A percentile compares a stretch with the other conserved stretches of the same genome.
Evolutionary conservation across 2,888 invertebrate genomes (phyloP).

Genomic region (Drosophila tanythrix): DNA sequence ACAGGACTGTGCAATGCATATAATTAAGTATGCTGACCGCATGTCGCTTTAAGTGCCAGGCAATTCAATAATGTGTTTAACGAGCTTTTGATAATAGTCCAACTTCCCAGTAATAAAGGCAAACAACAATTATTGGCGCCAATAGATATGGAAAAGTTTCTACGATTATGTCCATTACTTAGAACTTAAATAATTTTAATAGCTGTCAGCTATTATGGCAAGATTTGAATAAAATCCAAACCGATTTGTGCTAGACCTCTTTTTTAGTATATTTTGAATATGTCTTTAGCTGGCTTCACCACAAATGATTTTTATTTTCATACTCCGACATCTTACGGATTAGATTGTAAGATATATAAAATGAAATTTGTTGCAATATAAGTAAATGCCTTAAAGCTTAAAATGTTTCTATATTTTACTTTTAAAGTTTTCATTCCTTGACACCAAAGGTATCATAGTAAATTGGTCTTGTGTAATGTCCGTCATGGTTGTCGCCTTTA

Average conservation of each 20-base stretch:
- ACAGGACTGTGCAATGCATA: slow-evolving; percentile 45
- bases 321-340: background rate
- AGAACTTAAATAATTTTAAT: background rate
- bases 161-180: background rate
- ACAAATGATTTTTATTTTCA: background rate
- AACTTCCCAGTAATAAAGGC: slow-evolving; percentile 28
- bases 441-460: too few species aligned
- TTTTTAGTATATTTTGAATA: background rate
- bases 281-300: background rate
- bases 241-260: background rate
- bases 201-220: background rate
- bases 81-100: slow-evolving; percentile 39
- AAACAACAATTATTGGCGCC: slow-evolving; percentile 28
- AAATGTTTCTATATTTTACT: background rate
- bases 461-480: too few species aligned
- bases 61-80: slow-evolving; percentile 42
- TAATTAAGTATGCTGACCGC: slow-evolving; percentile 69
- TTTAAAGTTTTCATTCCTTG: background rate
- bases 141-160: background rate
- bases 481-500: too few species aligned
- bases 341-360: background rate
- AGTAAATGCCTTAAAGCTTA: background rate
- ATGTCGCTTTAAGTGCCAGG: slow-evolving; percentile 67
- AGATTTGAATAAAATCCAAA: background rate
- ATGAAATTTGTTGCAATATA: background rate